Evolutionary conservation across 2,113 vertebrate species (phyloP), one percentile per base, ranked within the genome.

Genomic region (Anolis carolinensis): DNA sequence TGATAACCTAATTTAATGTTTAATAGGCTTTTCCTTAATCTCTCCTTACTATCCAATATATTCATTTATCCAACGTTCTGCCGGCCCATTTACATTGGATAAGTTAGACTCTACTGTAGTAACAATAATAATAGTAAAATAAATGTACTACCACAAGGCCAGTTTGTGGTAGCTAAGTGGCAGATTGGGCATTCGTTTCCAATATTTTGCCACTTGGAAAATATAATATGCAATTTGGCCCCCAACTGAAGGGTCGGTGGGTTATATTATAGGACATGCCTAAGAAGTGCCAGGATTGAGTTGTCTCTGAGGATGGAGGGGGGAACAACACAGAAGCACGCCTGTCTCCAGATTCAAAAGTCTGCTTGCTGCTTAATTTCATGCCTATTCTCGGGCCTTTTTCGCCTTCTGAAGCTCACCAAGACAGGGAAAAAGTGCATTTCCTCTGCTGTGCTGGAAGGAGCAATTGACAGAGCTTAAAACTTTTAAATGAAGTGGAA

Each of bases 401-500:
- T 44, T 44, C 39, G 3, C 39, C 62, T 27, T 50, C 27, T n/a
- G 30, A 84, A 76, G 73, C 59, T 76, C 72, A 10, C 59, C 48
- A 76, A 67, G 63, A 84, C 7, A 25, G 34, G 10, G 6, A 36
- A 7, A 23, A 8, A 32, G n/a, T 11, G 59, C 73, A 67, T 76
- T 76, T 84, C 30, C 65, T 84, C 30, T 5, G 73, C 20, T 50
- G 39, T 6, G 36, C 73, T 67, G n/a, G 73, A 77, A 84, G 73
- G 30, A 63, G 73, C 39, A 76, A 77, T 67, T 77, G 83, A 48
- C 30, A 18, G 73, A 67, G 39, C 83, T 84, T 77, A 84, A 76
- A 67, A 75, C 39, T 52, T 84, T 30, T 65, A 84, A 84, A 84
- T 84, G 83, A 84, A 76, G 39, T 76, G 83, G 83, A 84, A 84